phyloP scores from a whole-genome alignment of 2,113 vertebrate genomes.

The Piprites chloris region DNA sequence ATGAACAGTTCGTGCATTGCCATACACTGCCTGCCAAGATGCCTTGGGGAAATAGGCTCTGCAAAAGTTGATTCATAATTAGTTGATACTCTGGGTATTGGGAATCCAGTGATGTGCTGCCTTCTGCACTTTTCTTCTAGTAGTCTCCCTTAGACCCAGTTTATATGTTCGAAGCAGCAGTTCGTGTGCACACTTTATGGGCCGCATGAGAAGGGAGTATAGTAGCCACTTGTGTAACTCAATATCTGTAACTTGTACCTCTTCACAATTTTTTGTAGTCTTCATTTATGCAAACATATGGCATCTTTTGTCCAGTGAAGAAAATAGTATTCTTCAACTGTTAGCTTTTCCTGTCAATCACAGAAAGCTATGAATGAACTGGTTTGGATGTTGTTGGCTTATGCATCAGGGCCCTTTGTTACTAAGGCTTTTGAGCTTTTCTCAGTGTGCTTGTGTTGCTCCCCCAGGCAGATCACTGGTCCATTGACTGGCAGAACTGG shows the following conservation, averaged over 20 bases:
- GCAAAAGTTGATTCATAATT: neutral
- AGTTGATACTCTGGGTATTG: neutral
- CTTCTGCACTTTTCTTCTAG: neutral
- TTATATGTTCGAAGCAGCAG: neutral
- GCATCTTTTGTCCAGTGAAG: neutral
- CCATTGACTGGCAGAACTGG: neutral
- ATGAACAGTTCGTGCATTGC: neutral
- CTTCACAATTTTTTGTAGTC: neutral
- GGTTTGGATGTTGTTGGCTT: neutral
- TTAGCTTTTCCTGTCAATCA: neutral
- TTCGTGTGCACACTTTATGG: neutral
- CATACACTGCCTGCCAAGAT: rapidly evolving
- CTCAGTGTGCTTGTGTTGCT: neutral
- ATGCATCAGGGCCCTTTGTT: rapidly evolving
- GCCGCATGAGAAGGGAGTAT: neutral
- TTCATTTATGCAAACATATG: neutral
- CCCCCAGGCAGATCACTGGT: neutral
- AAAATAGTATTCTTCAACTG: neutral
- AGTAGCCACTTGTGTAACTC: neutral
- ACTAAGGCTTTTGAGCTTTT: neutral
- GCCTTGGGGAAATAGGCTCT: neutral
- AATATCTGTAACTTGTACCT: neutral
- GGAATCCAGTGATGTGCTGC: neutral
- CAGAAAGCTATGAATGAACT: neutral
- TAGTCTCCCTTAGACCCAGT: neutral